A percentile compares a stretch with the other conserved stretches of the same genome.
phyloP scores from a whole-genome alignment of 2,113 vertebrate species.

The Felis chaus region DNA sequence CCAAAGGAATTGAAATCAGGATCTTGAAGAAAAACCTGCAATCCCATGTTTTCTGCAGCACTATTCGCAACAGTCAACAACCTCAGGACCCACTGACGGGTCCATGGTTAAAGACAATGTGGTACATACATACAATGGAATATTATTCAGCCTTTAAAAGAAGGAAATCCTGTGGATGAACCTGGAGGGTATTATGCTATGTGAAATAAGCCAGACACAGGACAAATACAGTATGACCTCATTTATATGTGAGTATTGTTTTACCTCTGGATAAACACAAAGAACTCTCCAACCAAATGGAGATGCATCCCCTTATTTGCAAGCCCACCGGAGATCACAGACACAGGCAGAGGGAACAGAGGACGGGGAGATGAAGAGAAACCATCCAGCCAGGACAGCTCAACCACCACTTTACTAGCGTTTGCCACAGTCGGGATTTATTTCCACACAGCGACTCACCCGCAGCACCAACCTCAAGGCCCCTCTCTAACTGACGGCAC shows the following conservation, averaged over 20 bases:
- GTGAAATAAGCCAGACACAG: background rate
- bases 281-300: background rate
- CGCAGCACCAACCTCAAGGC: background rate
- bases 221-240: background rate
- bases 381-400: background rate
- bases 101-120: background rate
- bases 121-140: background rate
- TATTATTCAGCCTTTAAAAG: background rate
- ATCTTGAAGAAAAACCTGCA: background rate
- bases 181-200: too few species aligned
- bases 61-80: background rate
- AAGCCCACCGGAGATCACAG: background rate
- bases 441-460: background rate
- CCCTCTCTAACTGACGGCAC: background rate
- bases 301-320: background rate
- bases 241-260: accelerated
- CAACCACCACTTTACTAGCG: accelerated
- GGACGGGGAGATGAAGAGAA: background rate
- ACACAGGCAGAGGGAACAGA: background rate
- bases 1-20: background rate
- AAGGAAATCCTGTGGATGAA: background rate
- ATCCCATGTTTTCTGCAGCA: background rate
- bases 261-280: background rate
- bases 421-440: background rate
- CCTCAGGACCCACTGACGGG: background rate